These are phyloP conservation scores for Danio tinwini DNA, from an alignment of 2,797 vertebrate genomes.

Conservation along the genomic window DNA sequence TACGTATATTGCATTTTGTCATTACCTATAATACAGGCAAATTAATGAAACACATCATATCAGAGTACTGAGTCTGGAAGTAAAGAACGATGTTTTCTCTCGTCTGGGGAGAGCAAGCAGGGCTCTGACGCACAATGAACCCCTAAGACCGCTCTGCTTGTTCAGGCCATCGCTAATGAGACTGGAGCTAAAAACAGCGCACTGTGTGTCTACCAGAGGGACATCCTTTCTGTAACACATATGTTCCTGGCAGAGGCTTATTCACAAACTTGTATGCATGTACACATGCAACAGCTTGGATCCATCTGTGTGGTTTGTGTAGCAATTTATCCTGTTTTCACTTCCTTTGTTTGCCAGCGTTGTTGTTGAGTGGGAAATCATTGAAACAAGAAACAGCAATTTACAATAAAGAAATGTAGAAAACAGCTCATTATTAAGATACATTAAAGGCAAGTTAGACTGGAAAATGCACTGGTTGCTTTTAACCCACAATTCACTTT, in stretches of 20 bases:
- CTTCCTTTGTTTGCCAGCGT: too few relatives aligned
- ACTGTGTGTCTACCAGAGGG: conserved; percentile 58
- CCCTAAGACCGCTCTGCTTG: conserved; percentile 53
- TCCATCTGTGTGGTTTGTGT: neutral
- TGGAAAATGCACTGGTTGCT: neutral
- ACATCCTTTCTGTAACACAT: conserved; percentile 37
- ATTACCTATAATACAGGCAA: conserved; percentile 12
- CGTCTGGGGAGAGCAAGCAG: conserved; percentile 36
- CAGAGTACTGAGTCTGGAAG: conserved; percentile 6
- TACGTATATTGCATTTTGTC: neutral
- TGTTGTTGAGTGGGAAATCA: too few relatives aligned
- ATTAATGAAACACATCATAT: conserved; percentile 8
- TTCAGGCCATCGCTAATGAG: conserved; percentile 68
- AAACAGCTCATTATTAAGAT: too few relatives aligned
- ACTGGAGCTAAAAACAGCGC: conserved; percentile 68
- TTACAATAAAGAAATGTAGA: too few relatives aligned
- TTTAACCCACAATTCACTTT: neutral
- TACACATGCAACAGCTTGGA: conserved; percentile 25
- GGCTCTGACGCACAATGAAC: conserved; percentile 59
- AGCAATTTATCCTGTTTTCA: too few relatives aligned
- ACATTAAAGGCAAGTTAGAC: too few relatives aligned
- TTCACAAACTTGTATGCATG: conserved; percentile 22
- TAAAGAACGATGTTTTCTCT: conserved; percentile 26
- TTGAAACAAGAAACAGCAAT: too few relatives aligned
- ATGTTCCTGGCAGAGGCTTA: conserved; percentile 17